A percentile compares a stretch with the other conserved stretches of the same genome.
These are phyloP conservation scores for Glaucomys volans DNA, from an alignment of 2,113 vertebrate species.

Conservation along the genomic window DNA sequence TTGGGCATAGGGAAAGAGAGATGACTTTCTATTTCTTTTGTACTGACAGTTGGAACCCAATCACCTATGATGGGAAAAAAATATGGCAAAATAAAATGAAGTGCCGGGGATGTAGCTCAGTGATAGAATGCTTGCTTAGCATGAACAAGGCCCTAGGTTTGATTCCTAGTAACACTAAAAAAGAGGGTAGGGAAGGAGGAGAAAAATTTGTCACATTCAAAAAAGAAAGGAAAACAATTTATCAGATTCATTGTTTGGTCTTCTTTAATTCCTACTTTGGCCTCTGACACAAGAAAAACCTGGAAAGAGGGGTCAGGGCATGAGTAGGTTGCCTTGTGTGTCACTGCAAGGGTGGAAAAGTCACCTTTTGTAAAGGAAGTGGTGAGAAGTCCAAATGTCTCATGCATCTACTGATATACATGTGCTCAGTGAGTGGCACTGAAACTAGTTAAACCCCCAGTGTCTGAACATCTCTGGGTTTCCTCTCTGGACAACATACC, in stretches of 20 bases:
- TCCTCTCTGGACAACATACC: neutral
- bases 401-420: too few relatives aligned
- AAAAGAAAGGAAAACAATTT: neutral
- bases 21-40: neutral
- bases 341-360: neutral
- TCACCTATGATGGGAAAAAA: neutral
- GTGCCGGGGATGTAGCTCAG: neutral
- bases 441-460: neutral
- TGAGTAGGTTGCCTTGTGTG: neutral
- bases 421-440: neutral
- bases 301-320: neutral
- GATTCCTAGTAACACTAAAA: neutral
- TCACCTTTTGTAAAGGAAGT: neutral
- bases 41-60: neutral
- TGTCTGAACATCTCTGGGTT: neutral
- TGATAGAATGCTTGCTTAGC: neutral
- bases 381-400: neutral
- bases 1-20: neutral
- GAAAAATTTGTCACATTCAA: neutral
- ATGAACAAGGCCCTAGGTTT: neutral
- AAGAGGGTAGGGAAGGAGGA: neutral
- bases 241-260: neutral
- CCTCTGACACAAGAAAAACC: neutral
- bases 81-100: neutral
- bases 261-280: neutral